Conservation (phyloP, 2,113 vertebrate species). For the Syngnathus floridae region DNA sequence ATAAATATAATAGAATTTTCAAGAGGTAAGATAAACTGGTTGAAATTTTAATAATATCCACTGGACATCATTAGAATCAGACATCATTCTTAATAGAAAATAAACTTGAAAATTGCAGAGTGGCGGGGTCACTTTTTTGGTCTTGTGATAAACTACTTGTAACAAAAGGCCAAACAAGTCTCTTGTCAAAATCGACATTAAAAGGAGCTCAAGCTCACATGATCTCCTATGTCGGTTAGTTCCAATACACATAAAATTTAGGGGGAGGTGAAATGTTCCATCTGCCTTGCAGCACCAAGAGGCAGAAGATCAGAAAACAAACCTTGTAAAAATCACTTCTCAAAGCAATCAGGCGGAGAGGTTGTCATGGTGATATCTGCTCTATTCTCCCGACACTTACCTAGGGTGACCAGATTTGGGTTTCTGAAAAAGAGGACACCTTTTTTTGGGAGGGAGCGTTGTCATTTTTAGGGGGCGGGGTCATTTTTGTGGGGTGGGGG, state of each 20-base stretch:
- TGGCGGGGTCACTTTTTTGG: no score
- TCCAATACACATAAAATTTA: not conserved
- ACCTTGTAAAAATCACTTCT: constrained; percentile 41
- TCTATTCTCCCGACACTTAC: constrained; percentile 51
- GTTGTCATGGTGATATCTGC: constrained; percentile 69
- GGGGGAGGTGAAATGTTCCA: constrained; percentile 1
- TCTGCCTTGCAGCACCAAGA: constrained; percentile 20
- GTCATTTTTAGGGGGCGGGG: no score
- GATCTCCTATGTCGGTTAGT: not conserved
- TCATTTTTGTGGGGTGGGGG: no score
- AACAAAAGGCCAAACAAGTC: not conserved
- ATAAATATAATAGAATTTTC: no score
- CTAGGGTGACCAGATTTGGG: no score
- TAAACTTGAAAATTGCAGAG: not conserved
- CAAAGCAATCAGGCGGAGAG: constrained; percentile 46
- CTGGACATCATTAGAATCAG: no score
- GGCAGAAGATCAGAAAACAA: constrained; percentile 23
- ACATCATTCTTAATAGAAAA: not conserved
- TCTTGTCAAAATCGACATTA: not conserved
- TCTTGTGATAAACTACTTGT: not conserved
- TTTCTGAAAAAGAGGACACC: no score
- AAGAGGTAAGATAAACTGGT: no score
- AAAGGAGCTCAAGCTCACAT: constrained; percentile 4
- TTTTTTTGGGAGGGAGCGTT: no score
- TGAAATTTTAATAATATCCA: no score